These are phyloP conservation scores for Cistogaster globosa DNA, from an alignment of 2,888 invertebrate genomes.

Conservation along the genomic window DNA sequence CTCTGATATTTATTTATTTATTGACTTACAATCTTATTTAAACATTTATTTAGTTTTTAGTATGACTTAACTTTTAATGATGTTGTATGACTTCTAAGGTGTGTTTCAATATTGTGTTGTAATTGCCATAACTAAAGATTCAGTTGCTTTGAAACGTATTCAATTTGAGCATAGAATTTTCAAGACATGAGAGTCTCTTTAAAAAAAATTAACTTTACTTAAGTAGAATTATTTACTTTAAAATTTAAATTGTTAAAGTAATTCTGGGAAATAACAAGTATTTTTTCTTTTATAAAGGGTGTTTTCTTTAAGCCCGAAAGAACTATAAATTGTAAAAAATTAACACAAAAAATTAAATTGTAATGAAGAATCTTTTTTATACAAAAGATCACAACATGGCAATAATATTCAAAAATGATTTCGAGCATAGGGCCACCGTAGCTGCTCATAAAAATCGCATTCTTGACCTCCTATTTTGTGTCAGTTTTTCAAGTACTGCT, in stretches of 20 bases:
- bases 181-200: background rate
- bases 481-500: too few species aligned
- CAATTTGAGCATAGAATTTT: too few species aligned
- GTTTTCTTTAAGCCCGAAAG: too few species aligned
- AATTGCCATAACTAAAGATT: background rate
- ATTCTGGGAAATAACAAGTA: slow-evolving; percentile 47
- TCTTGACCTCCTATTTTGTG: too few species aligned
- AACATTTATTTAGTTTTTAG: background rate
- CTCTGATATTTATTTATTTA: slow-evolving; percentile 9
- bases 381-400: too few species aligned
- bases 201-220: background rate
- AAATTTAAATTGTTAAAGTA: background rate
- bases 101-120: background rate
- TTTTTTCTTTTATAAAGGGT: too few species aligned
- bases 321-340: too few species aligned
- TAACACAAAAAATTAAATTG: too few species aligned
- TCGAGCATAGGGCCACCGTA: too few species aligned
- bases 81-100: background rate
- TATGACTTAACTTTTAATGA: background rate
- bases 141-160: background rate
- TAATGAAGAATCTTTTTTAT: too few species aligned
- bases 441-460: too few species aligned
- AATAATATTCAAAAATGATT: too few species aligned
- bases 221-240: background rate
- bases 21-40: background rate